Evolutionary conservation across 2,797 vertebrate genomes (phyloP).

Genomic region (Platyrinchus mystaceus): DNA sequence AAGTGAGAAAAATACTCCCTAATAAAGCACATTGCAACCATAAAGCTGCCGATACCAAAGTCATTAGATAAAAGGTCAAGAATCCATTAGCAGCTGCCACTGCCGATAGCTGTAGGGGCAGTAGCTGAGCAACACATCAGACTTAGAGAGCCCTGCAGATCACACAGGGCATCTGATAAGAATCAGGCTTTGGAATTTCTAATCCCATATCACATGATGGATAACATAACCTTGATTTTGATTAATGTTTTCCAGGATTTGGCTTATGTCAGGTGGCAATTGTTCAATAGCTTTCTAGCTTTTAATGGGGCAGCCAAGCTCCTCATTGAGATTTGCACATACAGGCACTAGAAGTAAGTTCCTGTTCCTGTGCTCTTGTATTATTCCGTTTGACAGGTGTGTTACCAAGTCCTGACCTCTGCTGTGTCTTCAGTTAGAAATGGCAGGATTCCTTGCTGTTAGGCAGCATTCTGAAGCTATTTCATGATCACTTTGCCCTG

Average conservation of each 20-base stretch:
- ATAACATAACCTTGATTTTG: not conserved
- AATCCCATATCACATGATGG: not conserved
- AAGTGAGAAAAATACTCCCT: not conserved
- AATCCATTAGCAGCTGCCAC: not conserved
- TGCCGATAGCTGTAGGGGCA: not conserved
- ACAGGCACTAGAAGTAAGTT: not conserved
- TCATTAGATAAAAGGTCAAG: not conserved
- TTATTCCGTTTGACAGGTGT: not conserved
- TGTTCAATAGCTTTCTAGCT: not conserved
- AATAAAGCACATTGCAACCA: not conserved
- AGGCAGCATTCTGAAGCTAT: not conserved
- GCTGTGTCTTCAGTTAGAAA: not conserved
- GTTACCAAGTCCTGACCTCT: not conserved
- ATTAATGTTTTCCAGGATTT: not conserved
- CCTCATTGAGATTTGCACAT: not conserved
- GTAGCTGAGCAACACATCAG: not conserved
- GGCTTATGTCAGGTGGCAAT: not conserved
- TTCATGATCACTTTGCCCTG: not conserved
- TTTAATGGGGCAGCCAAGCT: not conserved
- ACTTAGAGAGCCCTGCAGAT: not conserved
- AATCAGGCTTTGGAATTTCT: not conserved
- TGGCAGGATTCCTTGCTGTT: not conserved
- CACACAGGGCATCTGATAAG: not conserved
- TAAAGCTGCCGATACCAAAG: not conserved
- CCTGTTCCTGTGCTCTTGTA: not conserved